phyloP scores from a whole-genome alignment of 2,797 vertebrate species.

The Sciurus vulgaris region DNA sequence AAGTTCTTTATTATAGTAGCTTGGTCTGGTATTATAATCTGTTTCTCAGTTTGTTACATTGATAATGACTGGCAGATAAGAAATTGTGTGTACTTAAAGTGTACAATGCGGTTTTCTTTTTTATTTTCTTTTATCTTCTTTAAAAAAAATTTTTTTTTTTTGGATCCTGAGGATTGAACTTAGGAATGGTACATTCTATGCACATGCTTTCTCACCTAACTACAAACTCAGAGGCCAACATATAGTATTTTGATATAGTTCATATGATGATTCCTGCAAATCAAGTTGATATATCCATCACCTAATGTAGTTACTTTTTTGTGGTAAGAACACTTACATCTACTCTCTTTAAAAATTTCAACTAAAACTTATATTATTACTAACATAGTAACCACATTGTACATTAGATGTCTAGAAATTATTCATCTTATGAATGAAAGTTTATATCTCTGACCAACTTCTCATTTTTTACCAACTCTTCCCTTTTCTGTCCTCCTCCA shows the following conservation, averaged over 20 bases:
- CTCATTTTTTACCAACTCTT: not conserved
- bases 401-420: not conserved
- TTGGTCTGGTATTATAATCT: not conserved
- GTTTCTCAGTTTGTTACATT: not conserved
- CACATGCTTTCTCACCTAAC: not conserved
- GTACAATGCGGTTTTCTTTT: not conserved
- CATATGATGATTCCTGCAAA: not conserved
- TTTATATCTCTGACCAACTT: not conserved
- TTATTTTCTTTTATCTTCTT: not conserved
- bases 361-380: not conserved
- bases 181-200: not conserved
- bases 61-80: not conserved
- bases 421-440: not conserved
- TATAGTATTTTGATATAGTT: not conserved
- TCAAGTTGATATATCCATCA: not conserved
- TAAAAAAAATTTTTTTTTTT: no score
- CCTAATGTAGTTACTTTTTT: not conserved
- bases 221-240: no score
- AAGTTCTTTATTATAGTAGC: not conserved
- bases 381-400: no score
- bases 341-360: not conserved
- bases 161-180: not conserved
- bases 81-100: not conserved
- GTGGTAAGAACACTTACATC: not conserved
- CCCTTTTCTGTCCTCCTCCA: rapidly evolving